Evolutionary conservation across 2,113 vertebrate species (phyloP).

Genomic region (Passer montanus): DNA sequence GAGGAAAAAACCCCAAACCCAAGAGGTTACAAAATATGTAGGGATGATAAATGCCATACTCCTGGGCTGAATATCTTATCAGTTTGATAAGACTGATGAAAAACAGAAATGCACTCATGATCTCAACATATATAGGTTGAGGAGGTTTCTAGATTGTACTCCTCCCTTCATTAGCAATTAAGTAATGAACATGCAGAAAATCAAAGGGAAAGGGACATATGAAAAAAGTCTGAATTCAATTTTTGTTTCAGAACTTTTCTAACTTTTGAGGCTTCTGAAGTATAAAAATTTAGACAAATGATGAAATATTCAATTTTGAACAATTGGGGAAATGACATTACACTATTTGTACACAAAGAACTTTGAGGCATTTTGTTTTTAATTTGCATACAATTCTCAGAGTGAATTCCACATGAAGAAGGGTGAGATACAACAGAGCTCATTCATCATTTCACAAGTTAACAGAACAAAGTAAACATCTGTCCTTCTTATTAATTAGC

Average conservation of each 20-base stretch:
- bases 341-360: constrained; percentile 31
- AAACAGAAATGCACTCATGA: not conserved
- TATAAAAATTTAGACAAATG: not conserved
- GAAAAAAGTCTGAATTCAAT: not conserved
- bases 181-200: not conserved
- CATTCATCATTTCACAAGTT: constrained; percentile 43
- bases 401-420: constrained; percentile 56
- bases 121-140: not conserved
- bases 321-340: not conserved
- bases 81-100: not conserved
- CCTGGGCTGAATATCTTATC: not conserved
- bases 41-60: not conserved
- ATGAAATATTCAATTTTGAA: not conserved
- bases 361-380: constrained; percentile 62
- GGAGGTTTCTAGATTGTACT: not conserved
- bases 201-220: not conserved
- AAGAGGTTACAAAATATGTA: not conserved
- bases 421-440: constrained; percentile 48
- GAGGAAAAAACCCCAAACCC: not conserved
- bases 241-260: not conserved
- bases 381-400: constrained; percentile 65
- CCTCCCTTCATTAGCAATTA: not conserved
- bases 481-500: not conserved
- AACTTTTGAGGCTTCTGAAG: not conserved
- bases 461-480: constrained; percentile 44